Evolutionary conservation across 1,140 invertebrate genomes (phyloP).

Genomic region (Drosophila equinoxialis): DNA sequence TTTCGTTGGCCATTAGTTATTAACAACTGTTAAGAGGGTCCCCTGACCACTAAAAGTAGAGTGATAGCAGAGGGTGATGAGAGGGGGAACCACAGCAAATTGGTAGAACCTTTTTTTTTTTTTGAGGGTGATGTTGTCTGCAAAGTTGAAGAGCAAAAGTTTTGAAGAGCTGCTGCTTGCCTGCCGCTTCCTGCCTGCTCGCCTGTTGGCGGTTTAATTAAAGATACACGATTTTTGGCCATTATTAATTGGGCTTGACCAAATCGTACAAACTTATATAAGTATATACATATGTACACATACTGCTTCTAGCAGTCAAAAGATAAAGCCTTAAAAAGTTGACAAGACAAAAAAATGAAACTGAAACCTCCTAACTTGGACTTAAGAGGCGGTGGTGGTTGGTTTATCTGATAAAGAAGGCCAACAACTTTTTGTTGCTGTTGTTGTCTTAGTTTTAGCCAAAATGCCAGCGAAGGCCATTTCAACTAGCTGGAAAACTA

Average conservation of each 20-base stretch:
- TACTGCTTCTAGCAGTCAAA: conserved; percentile 31
- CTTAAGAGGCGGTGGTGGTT: conserved; percentile 59
- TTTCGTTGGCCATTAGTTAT: conserved; percentile 36
- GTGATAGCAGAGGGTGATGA: neutral
- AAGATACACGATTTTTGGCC: conserved; percentile 41
- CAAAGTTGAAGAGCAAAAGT: conserved; percentile 19
- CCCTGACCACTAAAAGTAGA: neutral
- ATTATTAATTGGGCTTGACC: conserved; percentile 71
- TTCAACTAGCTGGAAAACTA: conserved; percentile 52
- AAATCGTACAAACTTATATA: conserved; percentile 18
- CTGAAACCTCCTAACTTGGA: conserved; percentile 59
- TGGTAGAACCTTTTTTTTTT: conserved; percentile 24
- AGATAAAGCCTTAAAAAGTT: conserved; percentile 52
- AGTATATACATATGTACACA: conserved; percentile 41
- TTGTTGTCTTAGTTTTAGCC: conserved; percentile 42
- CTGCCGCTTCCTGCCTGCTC: conserved; percentile 22
- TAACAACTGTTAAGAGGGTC: conserved; percentile 29
- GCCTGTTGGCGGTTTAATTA: conserved; percentile 25
- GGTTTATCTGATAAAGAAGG: conserved; percentile 46
- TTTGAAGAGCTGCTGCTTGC: conserved; percentile 25
- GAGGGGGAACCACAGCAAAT: conserved; percentile 13
- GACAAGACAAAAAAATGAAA: conserved; percentile 56
- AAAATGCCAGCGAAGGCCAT: conserved; percentile 71
- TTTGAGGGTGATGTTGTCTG: conserved; percentile 5
- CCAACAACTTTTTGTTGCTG: conserved; percentile 58